Percentiles rank a stretch among this genome's conserved stretches.
Conservation (phyloP, 2,797 vertebrate species). For the Tragelaphus eurycerus region DNA sequence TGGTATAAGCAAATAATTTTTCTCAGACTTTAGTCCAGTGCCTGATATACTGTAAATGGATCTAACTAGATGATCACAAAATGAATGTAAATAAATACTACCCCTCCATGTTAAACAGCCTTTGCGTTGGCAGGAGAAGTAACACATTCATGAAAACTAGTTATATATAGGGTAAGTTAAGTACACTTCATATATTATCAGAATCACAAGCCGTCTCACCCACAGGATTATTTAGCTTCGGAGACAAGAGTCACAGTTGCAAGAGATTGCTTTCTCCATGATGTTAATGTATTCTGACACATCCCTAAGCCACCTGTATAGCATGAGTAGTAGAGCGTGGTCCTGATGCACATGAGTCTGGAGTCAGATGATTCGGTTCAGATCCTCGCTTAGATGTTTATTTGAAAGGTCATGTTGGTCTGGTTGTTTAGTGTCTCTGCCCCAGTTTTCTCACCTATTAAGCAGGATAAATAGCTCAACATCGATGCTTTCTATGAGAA, state of each 20-base stretch:
- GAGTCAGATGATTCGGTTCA: background rate
- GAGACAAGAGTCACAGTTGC: background rate
- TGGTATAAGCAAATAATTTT: background rate
- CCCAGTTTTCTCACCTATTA: background rate
- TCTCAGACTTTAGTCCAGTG: background rate
- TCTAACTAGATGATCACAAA: background rate
- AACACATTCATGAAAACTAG: background rate
- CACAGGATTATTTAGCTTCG: background rate
- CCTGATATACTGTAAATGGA: background rate
- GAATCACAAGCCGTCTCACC: background rate
- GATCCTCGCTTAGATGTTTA: slow-evolving; percentile 1
- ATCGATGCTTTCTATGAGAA: background rate
- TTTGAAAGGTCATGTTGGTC: background rate
- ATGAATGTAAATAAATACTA: background rate
- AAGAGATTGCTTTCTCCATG: background rate
- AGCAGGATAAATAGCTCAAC: background rate
- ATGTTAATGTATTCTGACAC: background rate
- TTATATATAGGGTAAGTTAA: background rate
- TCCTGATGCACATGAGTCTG: background rate
- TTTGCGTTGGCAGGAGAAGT: background rate
- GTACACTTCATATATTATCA: background rate
- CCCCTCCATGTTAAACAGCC: background rate
- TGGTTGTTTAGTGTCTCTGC: background rate
- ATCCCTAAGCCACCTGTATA: background rate
- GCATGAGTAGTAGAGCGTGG: background rate